Evolutionary conservation across 2,888 invertebrate species (phyloP).

Genomic region (Dromius quadrimaculatus): DNA sequence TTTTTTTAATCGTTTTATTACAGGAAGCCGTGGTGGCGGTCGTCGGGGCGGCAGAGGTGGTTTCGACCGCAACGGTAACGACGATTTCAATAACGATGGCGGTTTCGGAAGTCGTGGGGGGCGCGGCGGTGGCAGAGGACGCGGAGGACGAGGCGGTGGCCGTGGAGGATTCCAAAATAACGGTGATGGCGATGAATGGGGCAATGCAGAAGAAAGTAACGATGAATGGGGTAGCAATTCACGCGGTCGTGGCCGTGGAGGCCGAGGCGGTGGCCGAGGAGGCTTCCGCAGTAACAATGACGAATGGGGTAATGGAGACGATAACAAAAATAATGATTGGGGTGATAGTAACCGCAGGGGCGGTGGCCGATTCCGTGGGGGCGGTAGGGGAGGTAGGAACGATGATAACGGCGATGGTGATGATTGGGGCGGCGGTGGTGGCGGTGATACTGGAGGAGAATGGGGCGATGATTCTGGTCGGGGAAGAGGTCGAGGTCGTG

Average conservation of each 20-base stretch:
- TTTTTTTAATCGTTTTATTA: not conserved
- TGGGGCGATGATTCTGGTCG: conserved; percentile 55
- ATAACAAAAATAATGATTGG: no score
- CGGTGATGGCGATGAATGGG: conserved; percentile 43
- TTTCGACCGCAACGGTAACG: conserved; percentile 53
- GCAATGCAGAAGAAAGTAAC: conserved; percentile 20
- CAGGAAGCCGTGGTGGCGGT: conserved; percentile 50
- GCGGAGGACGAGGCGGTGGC: conserved; percentile 54
- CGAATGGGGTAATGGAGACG: conserved; percentile 51
- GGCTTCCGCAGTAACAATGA: conserved; percentile 54
- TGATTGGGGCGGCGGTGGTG: conserved; percentile 53
- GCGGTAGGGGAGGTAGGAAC: conserved; percentile 57
- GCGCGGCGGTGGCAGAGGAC: conserved; percentile 54
- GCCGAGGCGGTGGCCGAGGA: conserved; percentile 52
- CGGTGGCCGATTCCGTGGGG: conserved; percentile 55
- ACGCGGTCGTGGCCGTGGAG: conserved; percentile 55
- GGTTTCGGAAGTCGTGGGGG: conserved; percentile 51
- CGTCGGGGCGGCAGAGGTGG: conserved; percentile 53
- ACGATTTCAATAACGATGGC: conserved; percentile 60
- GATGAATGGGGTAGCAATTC: conserved; percentile 1
- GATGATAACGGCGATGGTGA: conserved; percentile 54
- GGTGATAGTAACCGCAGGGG: conserved; percentile 57
- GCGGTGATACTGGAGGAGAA: conserved; percentile 59
- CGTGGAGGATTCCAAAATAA: conserved; percentile 57
- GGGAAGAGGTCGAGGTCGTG: conserved; percentile 54